Evolutionary conservation across 2,888 invertebrate species (phyloP).

Genomic region (Caenorhabditis drosophilae): DNA sequence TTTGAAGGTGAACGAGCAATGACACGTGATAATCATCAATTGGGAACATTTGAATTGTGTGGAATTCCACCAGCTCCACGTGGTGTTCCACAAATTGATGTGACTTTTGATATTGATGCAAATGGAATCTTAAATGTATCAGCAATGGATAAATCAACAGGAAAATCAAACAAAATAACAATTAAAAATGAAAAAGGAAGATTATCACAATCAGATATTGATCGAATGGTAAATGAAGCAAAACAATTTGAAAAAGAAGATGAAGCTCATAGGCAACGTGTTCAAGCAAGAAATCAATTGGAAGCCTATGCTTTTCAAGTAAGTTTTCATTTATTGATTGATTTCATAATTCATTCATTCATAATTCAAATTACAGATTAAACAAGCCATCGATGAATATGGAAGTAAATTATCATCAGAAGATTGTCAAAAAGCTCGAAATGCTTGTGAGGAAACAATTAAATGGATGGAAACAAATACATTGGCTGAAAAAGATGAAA

Average conservation of each 20-base stretch:
- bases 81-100: constrained; percentile 73
- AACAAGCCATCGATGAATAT: constrained; percentile 60
- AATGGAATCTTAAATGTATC: constrained; percentile 68
- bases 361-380: constrained; percentile 24
- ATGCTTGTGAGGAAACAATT: constrained; percentile 87
- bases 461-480: constrained; percentile 76
- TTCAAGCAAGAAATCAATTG: constrained; percentile 82
- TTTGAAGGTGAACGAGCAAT: constrained; percentile 75
- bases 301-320: constrained; percentile 78
- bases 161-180: constrained; percentile 58
- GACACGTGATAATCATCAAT: constrained; percentile 71
- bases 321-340: neutral
- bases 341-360: no score
- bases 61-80: constrained; percentile 69
- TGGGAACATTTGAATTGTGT: constrained; percentile 70
- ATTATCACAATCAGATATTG: constrained; percentile 89
- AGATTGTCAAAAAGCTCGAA: constrained; percentile 82
- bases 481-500: constrained; percentile 77
- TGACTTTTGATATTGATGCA: constrained; percentile 70
- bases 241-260: constrained; percentile 82
- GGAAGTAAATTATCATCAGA: constrained; percentile 86
- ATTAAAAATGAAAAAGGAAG: constrained; percentile 77
- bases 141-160: constrained; percentile 66
- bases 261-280: constrained; percentile 73
- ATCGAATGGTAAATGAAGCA: constrained; percentile 84